Evolutionary conservation across 2,797 vertebrate species (phyloP), one percentile per base, ranked within the genome.

Genomic region (Phrynocephalus vlangalii): DNA sequence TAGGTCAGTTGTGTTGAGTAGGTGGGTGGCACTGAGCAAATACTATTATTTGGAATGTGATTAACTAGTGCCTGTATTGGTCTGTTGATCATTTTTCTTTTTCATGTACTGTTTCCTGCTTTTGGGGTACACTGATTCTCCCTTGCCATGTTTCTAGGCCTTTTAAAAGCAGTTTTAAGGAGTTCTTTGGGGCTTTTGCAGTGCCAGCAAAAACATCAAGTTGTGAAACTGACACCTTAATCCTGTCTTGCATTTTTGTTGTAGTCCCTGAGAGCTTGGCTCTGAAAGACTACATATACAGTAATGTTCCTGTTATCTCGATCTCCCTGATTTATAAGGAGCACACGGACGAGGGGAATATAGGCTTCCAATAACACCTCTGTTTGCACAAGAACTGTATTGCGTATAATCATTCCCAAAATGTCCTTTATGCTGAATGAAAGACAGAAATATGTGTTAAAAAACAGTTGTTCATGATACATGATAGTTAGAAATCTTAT

Each of bases 291-390:
- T 72, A 60, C 20, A 6, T 11, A 10, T 30, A 13, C 56, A 44
- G 38, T 44, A 44, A 44, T 88, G 85, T 68, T 84, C 50, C 11
- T 83, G 66, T 82, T 81, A 80, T 75, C 44, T 89, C 6, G 87
- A 87, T 67, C 78, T 50, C 68, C 16, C 26, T 1, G 0, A 1
- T 24, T 87, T 87, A 83, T 82, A 89, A n/a, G 81, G 38, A 78
- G 44, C 26, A 66, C 6, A 26, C 52, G 20, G 88, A 88, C 1
- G 22, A 13, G 82, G 88, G 91, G 88, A 26, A 66, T 87, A 78
- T 88, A 73, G 90, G 72, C 84, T 86, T 82, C 83, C 6, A 83
- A 75, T 6, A 88, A 84, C 71, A 70, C 50, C 91, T 87, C 67
- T 7, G 9, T 63, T n/a, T 73, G 78, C 73, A 83, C 81, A 38